A percentile compares a stretch with the other conserved stretches of the same genome.
Conservation (phyloP, 2,797 vertebrate species). For the Leptatherina wallacei region DNA sequence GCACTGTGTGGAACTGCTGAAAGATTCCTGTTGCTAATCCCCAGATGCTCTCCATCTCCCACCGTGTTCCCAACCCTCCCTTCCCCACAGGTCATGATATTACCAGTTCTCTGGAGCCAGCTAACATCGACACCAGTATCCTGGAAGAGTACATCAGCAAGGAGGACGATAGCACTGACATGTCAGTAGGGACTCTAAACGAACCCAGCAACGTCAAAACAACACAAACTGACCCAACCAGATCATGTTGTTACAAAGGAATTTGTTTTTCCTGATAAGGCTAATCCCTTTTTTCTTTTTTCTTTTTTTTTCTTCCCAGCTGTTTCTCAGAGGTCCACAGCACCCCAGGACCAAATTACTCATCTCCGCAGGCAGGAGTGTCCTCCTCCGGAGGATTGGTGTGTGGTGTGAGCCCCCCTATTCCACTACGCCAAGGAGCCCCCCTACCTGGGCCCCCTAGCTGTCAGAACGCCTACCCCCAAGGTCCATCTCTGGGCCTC, state of each 20-base stretch:
- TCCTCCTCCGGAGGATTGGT: constrained; percentile 84
- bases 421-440: constrained; percentile 80
- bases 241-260: constrained; percentile 75
- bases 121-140: constrained; percentile 99
- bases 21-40: constrained; percentile 66
- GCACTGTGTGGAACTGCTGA: constrained; percentile 49
- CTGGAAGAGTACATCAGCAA: constrained; percentile 99
- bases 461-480: constrained; percentile 82
- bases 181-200: constrained; percentile 87
- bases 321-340: constrained; percentile 88
- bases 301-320: constrained; percentile 64
- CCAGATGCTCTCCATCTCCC: constrained; percentile 72
- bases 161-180: constrained; percentile 96
- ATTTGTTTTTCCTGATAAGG: constrained; percentile 78
- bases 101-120: constrained; percentile 95
- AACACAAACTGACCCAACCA: constrained; percentile 60
- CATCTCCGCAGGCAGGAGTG: constrained; percentile 88
- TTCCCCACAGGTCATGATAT: constrained; percentile 93
- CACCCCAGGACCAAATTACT: constrained; percentile 82
- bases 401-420: constrained; percentile 85
- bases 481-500: constrained; percentile 86
- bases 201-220: constrained; percentile 68
- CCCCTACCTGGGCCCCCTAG: constrained; percentile 73
- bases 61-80: constrained; percentile 65
- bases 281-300: constrained; percentile 53